Evolutionary conservation across 1,140 invertebrate genomes (phyloP), one percentile per base, ranked within the genome.

Genomic region (Drosophila pallidifrons): DNA sequence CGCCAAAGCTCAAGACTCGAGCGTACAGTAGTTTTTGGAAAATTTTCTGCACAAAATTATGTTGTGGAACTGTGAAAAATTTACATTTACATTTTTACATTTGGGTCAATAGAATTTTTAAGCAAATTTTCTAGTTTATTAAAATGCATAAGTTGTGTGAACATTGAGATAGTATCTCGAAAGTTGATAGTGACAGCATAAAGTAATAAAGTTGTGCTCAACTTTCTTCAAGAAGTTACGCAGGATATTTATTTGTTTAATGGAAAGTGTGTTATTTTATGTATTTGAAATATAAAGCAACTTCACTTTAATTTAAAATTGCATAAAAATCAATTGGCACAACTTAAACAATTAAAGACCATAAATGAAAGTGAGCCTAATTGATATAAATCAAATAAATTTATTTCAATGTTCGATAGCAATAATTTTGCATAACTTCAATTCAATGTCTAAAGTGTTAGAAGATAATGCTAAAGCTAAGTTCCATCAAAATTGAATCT

Each of bases 31-130:
- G 35, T 38, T 61, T 61, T 30, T 16, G 6, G 32, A 54, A 54
- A 25, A 25, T 25, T 69, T 55, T 65, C 57, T 41, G 11, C 13
- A 30, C 60, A 69, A 75, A 75, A 69, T 69, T 69, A 75, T 69
- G 72, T 69, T 69, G 72, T 47, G 43, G 43, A 70, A 43, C 66
- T 63, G 41, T 46, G 15, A 20, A 57, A 75, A 69, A 69, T 25
- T 61, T 55, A 54, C 64, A 69, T 25, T 61, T 55, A 54, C 64
- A 32, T 59, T 54, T 52, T 10, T 13, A 3, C 63, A 58, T 52
- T 32, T 69, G 57, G 71, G 65, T 47, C 64, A 69, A 73, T 67
- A 28, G 55, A 67, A 58, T 60, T 67, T 54, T 45, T 15, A 52
- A 43, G 35, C 16, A 49, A 52, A 8, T 64, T 64, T 64, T 51